These are phyloP conservation scores for Gymnorhina tibicen DNA, from an alignment of 2,113 vertebrate species.

Conservation along the genomic window DNA sequence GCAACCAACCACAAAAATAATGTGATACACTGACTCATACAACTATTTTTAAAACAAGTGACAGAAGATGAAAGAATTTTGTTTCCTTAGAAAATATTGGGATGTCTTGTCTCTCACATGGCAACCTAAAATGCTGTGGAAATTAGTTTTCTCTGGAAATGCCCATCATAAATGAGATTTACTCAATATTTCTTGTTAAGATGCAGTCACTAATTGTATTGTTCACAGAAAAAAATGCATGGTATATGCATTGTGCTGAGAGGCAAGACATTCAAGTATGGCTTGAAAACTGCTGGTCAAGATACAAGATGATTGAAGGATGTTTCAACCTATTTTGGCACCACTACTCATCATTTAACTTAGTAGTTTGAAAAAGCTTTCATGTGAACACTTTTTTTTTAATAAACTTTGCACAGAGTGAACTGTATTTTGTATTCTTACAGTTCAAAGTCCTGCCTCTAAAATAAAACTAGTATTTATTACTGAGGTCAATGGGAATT, in stretches of 20 bases:
- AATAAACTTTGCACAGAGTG: neutral
- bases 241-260: constrained; percentile 25
- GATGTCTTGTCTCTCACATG: neutral
- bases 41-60: neutral
- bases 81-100: neutral
- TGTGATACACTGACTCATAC: neutral
- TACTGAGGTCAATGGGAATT: neutral
- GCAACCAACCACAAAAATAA: neutral
- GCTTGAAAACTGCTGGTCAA: constrained; percentile 48
- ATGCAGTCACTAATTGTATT: constrained; percentile 36
- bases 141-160: constrained; percentile 28
- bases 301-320: constrained; percentile 7
- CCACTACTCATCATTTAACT: neutral
- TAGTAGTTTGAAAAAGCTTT: constrained; percentile 12
- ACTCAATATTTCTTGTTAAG: constrained; percentile 30
- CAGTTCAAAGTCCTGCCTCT: neutral
- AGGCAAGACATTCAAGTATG: constrained; percentile 37
- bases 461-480: neutral
- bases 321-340: constrained; percentile 10
- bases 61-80: neutral
- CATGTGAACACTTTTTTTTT: neutral
- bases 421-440: neutral
- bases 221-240: neutral
- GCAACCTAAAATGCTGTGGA: neutral
- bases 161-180: constrained; percentile 37